Evolutionary conservation across 2,797 vertebrate genomes (phyloP).

Genomic region (Meda fulgida): DNA sequence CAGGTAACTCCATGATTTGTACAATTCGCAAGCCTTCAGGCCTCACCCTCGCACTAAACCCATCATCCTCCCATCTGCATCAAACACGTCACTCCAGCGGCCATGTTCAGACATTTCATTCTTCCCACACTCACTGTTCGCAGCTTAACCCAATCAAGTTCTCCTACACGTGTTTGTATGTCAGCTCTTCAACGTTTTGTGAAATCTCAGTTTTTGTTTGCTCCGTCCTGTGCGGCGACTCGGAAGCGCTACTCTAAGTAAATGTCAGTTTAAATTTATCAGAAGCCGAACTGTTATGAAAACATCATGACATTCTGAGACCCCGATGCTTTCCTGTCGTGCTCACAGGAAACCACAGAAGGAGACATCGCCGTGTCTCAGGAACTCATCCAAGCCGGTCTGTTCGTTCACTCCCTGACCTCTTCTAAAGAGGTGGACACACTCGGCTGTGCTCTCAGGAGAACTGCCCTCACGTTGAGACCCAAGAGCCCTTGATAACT

Average conservation of each 20-base stretch:
- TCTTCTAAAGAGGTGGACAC: conserved; percentile 49
- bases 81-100: conserved; percentile 42
- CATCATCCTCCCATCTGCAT: conserved; percentile 39
- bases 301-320: conserved; percentile 4
- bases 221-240: conserved; percentile 38
- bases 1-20: neutral
- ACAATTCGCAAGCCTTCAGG: neutral
- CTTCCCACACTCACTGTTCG: conserved; percentile 33
- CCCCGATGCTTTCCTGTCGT: neutral
- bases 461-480: conserved; percentile 52
- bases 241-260: conserved; percentile 39
- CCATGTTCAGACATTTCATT: conserved; percentile 26
- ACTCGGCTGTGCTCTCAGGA: conserved; percentile 57
- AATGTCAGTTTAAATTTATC: conserved; percentile 53
- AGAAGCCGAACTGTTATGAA: conserved; percentile 36
- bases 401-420: conserved; percentile 41
- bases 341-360: conserved; percentile 19
- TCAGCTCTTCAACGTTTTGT: conserved; percentile 33
- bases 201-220: conserved; percentile 47
- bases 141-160: conserved; percentile 35
- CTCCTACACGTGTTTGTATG: conserved; percentile 52
- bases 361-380: conserved; percentile 7
- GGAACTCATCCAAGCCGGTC: neutral
- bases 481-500: conserved; percentile 17
- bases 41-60: neutral